These are phyloP conservation scores for Podabrus alpinus DNA, from an alignment of 2,888 invertebrate species.

Conservation along the genomic window DNA sequence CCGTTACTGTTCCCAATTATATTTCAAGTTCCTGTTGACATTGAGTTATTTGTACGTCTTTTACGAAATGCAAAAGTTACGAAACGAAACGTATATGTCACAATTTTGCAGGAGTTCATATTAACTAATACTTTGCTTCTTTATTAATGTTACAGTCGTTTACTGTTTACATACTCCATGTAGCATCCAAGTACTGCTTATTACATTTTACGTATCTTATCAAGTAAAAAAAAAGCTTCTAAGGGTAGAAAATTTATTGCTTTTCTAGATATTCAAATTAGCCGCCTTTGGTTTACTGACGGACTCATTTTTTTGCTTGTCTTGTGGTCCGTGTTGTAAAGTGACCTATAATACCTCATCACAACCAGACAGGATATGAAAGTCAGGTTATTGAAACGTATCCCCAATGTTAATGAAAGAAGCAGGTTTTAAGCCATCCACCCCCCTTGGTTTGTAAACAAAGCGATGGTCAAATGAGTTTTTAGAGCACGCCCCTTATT, in stretches of 20 bases:
- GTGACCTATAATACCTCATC: conserved; percentile 27
- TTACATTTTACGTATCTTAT: conserved; percentile 17
- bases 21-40: conserved; percentile 29
- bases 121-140: conserved; percentile 48
- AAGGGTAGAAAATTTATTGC: background rate
- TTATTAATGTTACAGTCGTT: conserved; percentile 52
- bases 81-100: conserved; percentile 45
- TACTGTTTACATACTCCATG: conserved; percentile 44
- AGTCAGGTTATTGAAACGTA: conserved; percentile 55
- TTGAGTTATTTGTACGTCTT: conserved; percentile 40
- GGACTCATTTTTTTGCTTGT: background rate
- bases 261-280: background rate
- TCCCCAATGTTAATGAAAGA: conserved; percentile 54
- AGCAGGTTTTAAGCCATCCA: conserved; percentile 50
- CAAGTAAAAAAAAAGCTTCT: background rate
- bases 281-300: background rate
- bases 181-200: conserved; percentile 8
- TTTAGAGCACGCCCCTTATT: conserved; percentile 43
- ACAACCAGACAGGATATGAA: conserved; percentile 48
- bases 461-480: conserved; percentile 54
- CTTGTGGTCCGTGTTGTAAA: conserved; percentile 21
- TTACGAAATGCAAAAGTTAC: conserved; percentile 48
- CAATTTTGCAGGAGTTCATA: conserved; percentile 43
- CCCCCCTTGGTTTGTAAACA: conserved; percentile 45
- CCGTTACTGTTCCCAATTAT: conserved; percentile 12